These are phyloP conservation scores for Leptopterna dolabrata DNA, from an alignment of 2,888 invertebrate species.

Conservation along the genomic window DNA sequence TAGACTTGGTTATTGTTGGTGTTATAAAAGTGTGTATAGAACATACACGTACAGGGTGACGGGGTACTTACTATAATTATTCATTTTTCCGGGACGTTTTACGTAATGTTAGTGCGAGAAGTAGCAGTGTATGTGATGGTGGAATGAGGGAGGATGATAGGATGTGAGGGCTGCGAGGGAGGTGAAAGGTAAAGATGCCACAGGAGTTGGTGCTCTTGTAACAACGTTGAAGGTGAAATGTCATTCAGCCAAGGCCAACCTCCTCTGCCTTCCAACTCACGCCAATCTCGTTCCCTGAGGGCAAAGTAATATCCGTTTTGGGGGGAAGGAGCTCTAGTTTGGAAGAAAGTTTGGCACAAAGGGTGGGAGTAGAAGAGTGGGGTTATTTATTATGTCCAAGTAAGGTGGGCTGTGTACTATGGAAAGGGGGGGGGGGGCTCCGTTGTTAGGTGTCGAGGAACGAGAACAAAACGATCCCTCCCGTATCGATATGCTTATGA, in stretches of 20 bases:
- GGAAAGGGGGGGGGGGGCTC: background rate
- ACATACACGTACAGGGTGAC: too few relatives aligned
- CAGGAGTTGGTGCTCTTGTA: background rate
- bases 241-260: background rate
- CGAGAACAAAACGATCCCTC: slow-evolving; percentile 29
- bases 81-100: too few relatives aligned
- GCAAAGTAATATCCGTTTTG: slow-evolving; percentile 39
- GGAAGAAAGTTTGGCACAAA: background rate
- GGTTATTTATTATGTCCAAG: slow-evolving; percentile 50
- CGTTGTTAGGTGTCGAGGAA: background rate
- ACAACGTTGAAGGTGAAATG: background rate
- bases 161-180: background rate
- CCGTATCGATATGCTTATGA: slow-evolving; percentile 54
- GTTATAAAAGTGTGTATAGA: too few relatives aligned
- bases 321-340: slow-evolving; percentile 13
- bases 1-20: too few relatives aligned
- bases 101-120: too few relatives aligned
- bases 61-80: too few relatives aligned
- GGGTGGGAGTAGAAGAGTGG: background rate
- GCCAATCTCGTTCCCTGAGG: background rate
- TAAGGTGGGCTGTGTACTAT: slow-evolving; percentile 12
- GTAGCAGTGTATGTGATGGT: too few relatives aligned
- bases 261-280: background rate
- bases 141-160: too few relatives aligned
- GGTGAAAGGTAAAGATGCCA: background rate